A percentile compares a stretch with the other conserved stretches of the same genome.
Evolutionary conservation across 1,140 invertebrate genomes (phyloP).

Genomic region (Bactericera cockerelli): DNA sequence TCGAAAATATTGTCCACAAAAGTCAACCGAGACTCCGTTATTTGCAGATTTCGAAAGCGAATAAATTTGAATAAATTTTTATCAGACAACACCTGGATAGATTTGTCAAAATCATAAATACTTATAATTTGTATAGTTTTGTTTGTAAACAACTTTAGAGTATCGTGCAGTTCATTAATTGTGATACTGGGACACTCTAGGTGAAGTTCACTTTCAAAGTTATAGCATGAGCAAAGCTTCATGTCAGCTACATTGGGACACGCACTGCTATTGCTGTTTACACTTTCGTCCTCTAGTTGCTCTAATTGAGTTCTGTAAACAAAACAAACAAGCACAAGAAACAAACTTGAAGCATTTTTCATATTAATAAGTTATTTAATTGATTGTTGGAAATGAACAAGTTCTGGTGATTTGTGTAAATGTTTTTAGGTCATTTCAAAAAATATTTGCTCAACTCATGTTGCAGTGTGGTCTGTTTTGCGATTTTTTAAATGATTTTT

Average conservation of each 20-base stretch:
- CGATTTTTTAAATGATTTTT: too few species aligned
- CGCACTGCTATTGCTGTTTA: neutral
- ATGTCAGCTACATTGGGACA: slow-evolving; percentile 4
- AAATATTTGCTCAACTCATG: too few species aligned
- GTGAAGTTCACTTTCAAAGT: slow-evolving; percentile 77
- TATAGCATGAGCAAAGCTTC: slow-evolving; percentile 62
- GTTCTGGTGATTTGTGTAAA: too few species aligned
- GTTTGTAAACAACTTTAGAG: slow-evolving; percentile 36
- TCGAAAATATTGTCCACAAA: slow-evolving; percentile 15
- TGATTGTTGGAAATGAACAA: too few species aligned
- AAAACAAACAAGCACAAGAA: neutral
- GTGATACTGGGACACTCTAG: slow-evolving; percentile 71
- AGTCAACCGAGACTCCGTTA: slow-evolving; percentile 14
- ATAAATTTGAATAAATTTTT: slow-evolving; percentile 49
- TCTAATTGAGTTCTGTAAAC: neutral
- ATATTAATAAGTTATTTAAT: neutral
- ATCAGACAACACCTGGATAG: slow-evolving; percentile 47
- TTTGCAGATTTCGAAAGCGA: slow-evolving; percentile 14
- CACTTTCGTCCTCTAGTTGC: neutral
- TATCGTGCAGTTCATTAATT: slow-evolving; percentile 36
- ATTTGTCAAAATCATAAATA: slow-evolving; percentile 68
- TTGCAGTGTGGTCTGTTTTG: too few species aligned
- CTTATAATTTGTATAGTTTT: slow-evolving; percentile 59
- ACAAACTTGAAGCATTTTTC: neutral
- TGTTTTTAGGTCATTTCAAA: too few species aligned